Evolutionary conservation across 2,797 vertebrate species (phyloP), one percentile per base, ranked within the genome.

Genomic region (Acanthurus lineatus): DNA sequence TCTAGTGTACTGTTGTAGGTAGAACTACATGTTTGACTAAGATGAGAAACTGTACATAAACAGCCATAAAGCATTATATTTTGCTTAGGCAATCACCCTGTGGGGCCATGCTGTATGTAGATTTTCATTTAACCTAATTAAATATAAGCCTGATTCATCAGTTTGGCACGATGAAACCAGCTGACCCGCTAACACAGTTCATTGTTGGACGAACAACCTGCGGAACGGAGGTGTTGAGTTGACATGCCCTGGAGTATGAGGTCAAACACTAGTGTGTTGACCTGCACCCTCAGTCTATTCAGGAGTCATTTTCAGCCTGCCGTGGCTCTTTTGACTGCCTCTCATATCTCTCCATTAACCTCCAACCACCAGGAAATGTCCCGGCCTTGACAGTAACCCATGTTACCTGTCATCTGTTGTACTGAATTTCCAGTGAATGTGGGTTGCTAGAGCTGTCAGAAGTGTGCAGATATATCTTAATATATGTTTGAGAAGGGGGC

Each of bases 81-180:
- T 83, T 92, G 85, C 91, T 84, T 86, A 85, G 84, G 76, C 90
- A 92, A 91, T 91, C 90, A 92, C 67, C 82, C 77, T 44, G 74
- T 59, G 48, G 69, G 76, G 60, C 78, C 81, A 59, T 77, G 62
- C 72, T 56, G 81, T 73, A 90, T 89, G 88, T 84, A 90, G 76
- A 87, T 91, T 88, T 89, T 81, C 78, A 87, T 87, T 87, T 89
- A 90, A 83, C 77, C 82, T 87, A 89, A 92, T 93, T 85, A 92
- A 88, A 92, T 73, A 77, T 86, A 82, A 76, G 48, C 87, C 89
- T 89, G 85, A 93, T 92, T 94, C 86, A 93, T 92, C 89, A 87
- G 58, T 91, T 91, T 78, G 28, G 52, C 77, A 82, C 9, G 64
- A 79, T 88, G 77, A 88, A 89, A 79, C 62, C 65, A 76, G 70